Evolutionary conservation across 2,888 invertebrate genomes (phyloP).

Genomic region (Eristalis intricaria): DNA sequence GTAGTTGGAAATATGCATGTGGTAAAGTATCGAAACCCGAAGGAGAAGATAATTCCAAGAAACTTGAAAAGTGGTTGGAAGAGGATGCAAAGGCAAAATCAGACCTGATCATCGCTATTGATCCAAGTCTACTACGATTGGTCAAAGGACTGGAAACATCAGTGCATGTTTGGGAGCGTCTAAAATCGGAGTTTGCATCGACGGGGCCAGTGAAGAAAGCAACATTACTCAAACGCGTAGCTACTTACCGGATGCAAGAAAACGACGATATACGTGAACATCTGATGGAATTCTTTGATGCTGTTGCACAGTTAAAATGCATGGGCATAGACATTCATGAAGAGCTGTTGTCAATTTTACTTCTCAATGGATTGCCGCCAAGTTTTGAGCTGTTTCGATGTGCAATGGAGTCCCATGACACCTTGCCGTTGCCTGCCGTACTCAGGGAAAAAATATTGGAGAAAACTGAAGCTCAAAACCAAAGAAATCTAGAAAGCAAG

Average conservation of each 20-base stretch:
- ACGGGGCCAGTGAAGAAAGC: too few relatives aligned
- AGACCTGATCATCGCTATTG: conserved; percentile 15
- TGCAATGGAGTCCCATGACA: background rate
- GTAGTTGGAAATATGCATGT: conserved; percentile 22
- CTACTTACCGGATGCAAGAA: background rate
- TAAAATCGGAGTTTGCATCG: too few relatives aligned
- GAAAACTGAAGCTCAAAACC: too few relatives aligned
- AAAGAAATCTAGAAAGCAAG: too few relatives aligned
- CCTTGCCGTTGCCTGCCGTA: background rate
- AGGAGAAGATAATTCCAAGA: background rate
- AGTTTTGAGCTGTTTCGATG: conserved; percentile 17
- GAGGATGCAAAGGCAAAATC: conserved; percentile 15
- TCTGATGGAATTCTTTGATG: background rate
- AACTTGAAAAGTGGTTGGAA: conserved; percentile 10
- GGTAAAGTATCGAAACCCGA: too few relatives aligned
- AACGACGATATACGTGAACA: background rate
- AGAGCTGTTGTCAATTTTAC: conserved; percentile 10
- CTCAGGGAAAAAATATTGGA: background rate
- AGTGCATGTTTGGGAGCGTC: too few relatives aligned
- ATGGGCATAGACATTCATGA: conserved; percentile 14
- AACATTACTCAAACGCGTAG: conserved; percentile 22
- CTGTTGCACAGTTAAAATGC: background rate
- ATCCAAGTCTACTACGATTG: conserved; percentile 18
- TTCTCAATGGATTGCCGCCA: conserved; percentile 27
- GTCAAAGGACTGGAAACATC: conserved; percentile 15